Base-by-base conservation (phyloP, 2,888 invertebrate species). In the Campoplex nolae region DNA sequence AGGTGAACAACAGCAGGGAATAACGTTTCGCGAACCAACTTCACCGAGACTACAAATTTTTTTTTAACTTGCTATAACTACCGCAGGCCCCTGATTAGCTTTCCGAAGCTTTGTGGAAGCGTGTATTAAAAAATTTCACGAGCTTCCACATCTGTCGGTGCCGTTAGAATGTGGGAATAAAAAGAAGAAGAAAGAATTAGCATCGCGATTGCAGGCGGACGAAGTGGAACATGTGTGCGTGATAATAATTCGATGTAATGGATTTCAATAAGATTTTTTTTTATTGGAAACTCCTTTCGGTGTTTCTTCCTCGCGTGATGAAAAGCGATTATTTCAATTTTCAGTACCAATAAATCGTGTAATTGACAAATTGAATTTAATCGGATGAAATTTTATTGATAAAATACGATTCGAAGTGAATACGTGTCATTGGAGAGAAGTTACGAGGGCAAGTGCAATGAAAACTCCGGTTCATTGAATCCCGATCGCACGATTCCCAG, bases 121-220 rank as follows among this genome's bases (percentile, higher is more conserved):
- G 71, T 35, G 38, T 23, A 23, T 80, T 81, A 76, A 80, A 80
- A 77, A 67, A 77, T 81, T 77, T 58, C 81, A 80, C 77, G 32
- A 74, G 73, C 74, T 77, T 77, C 73, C 51, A 58, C 68, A 56
- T 76, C 80, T 65, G 86, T 73, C 83, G 45, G 73, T 80, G 83
- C 86, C 83, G 86, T 86, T 86, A 86, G 81, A 54, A 65, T 32
- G 67, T 62, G 42, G 38, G 28, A 45, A 54, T 51, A 28, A 18
- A 45, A 51, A 23, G 13, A 42, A 38, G 45, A 35, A 45, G 23
- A 58, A 28, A 48, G 71, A 62, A 56, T 42, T 32, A 56, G 8
- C 45, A n/a, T 11, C 23, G 6, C 51, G 42, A 42, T 32, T 70
- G 11, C 58, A 35, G 45, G 42, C 13, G 54, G 51, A 67, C 32